Conservation (phyloP, 2,797 vertebrate genomes). For the Oreortyx pictus region DNA sequence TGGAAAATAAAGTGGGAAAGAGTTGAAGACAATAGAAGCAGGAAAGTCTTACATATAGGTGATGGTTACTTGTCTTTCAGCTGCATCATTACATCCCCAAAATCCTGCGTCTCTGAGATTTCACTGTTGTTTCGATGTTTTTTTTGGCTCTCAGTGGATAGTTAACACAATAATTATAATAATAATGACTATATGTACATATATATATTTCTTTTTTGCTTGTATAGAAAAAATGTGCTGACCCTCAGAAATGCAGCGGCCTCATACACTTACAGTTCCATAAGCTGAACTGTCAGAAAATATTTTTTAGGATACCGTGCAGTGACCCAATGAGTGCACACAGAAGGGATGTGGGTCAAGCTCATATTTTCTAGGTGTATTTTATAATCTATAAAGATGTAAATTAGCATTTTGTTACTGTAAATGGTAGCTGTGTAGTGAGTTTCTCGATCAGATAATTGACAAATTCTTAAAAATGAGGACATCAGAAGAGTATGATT, state of each 20-base stretch:
- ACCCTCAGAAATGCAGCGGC: not conserved
- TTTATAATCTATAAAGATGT: not conserved
- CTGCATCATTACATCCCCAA: not conserved
- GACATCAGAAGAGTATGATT: not conserved
- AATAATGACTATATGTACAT: not conserved
- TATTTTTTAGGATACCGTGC: not conserved
- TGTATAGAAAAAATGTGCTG: not conserved
- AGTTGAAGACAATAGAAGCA: not conserved
- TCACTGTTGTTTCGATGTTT: not conserved
- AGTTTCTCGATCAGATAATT: not conserved
- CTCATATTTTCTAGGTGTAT: not conserved
- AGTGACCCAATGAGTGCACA: not conserved
- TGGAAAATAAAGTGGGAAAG: not conserved
- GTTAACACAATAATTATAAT: not conserved
- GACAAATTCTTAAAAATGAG: not conserved
- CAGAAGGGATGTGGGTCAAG: not conserved
- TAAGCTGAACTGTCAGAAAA: not conserved
- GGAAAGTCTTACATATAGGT: not conserved
- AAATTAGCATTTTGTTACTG: not conserved
- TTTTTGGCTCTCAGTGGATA: not conserved
- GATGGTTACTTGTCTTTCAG: constrained; percentile 15
- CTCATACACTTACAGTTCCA: not conserved
- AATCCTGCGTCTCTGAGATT: constrained; percentile 9
- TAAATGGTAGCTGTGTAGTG: not conserved
- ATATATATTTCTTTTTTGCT: not conserved